Conservation (phyloP, 2,797 vertebrate genomes). For the Eulemur rubriventer region DNA sequence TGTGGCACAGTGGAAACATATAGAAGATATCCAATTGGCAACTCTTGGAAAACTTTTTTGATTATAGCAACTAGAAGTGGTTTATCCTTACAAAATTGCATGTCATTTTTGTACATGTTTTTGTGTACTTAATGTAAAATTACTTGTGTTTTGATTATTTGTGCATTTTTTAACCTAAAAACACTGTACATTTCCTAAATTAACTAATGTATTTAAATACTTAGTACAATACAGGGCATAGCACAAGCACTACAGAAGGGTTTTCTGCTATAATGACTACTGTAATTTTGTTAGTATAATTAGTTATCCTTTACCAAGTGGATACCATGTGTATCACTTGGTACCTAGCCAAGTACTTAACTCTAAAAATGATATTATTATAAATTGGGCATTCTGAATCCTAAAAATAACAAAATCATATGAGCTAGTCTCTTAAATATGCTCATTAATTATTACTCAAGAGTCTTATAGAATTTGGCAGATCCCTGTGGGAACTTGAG, state of each 20-base stretch:
- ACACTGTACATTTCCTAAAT: not conserved
- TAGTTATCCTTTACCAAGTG: not conserved
- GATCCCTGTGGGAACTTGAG: not conserved
- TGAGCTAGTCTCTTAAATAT: not conserved
- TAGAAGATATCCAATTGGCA: not conserved
- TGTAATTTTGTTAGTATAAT: not conserved
- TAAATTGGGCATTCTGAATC: not conserved
- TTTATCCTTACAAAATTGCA: not conserved
- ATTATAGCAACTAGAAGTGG: not conserved
- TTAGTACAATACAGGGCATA: not conserved
- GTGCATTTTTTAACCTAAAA: not conserved
- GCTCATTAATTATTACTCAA: not conserved
- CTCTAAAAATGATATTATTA: not conserved
- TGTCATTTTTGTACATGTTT: not conserved
- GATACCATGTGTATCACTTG: not conserved
- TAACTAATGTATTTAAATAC: not conserved
- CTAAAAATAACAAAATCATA: not conserved
- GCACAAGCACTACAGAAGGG: not conserved
- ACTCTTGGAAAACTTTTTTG: not conserved
- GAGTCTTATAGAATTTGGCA: not conserved
- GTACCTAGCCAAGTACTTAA: not conserved
- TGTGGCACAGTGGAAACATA: fast-evolving
- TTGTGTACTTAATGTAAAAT: not conserved
- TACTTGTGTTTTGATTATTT: not conserved
- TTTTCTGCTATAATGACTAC: not conserved